Conservation (phyloP, 2,113 vertebrate genomes). For the Beaufortia kweichowensis region DNA sequence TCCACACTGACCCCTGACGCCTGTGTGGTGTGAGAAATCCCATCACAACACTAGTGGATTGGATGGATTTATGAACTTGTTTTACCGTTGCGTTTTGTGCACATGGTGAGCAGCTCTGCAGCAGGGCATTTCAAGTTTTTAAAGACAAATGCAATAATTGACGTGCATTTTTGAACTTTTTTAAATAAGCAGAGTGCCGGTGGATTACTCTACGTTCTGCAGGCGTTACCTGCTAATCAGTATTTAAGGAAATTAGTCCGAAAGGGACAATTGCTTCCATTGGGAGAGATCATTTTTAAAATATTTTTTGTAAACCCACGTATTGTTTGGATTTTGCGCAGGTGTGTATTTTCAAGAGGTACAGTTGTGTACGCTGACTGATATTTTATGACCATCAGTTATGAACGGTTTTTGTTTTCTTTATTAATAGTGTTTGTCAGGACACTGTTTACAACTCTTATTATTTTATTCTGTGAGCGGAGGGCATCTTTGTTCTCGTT, state of each 20-base stretch:
- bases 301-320: conserved; percentile 47
- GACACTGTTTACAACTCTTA: conserved; percentile 11
- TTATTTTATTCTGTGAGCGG: conserved; percentile 4
- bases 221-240: conserved; percentile 74
- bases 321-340: conserved; percentile 23
- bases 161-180: conserved; percentile 60
- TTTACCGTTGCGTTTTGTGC: background rate
- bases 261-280: conserved; percentile 73
- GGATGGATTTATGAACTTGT: conserved; percentile 27
- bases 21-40: conserved; percentile 35
- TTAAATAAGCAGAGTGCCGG: conserved; percentile 12
- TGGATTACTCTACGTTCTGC: conserved; percentile 32
- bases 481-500: conserved; percentile 13
- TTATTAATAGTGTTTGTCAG: conserved; percentile 36
- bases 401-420: background rate
- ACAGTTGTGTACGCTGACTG: conserved; percentile 22
- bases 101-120: background rate
- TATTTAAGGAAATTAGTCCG: conserved; percentile 74
- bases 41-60: conserved; percentile 27
- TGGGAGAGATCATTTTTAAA: conserved; percentile 64
- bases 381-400: conserved; percentile 14
- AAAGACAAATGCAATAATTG: conserved; percentile 74
- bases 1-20: background rate
- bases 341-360: background rate
- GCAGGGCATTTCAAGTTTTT: conserved; percentile 46